Evolutionary conservation across 2,888 invertebrate species (phyloP).

Genomic region (Drosophila emarginata): DNA sequence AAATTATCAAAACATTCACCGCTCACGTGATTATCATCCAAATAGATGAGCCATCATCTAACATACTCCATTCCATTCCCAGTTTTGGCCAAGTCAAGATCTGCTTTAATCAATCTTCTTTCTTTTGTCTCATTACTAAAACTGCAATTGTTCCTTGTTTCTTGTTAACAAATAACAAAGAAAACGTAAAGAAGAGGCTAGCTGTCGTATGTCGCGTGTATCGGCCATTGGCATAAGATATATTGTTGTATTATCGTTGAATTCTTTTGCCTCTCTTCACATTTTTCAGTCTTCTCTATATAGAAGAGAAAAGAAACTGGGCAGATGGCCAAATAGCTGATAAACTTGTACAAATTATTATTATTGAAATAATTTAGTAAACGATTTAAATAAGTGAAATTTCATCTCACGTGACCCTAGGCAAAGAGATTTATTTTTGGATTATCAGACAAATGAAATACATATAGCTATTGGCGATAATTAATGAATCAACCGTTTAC

Average conservation of each 20-base stretch:
- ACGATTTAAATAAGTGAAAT: slow-evolving; percentile 5
- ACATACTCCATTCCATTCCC: background rate
- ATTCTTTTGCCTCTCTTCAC: background rate
- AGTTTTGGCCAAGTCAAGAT: slow-evolving; percentile 25
- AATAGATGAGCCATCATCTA: background rate
- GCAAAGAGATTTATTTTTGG: background rate
- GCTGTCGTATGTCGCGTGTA: slow-evolving; percentile 47
- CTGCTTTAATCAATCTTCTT: slow-evolving; percentile 24
- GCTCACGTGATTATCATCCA: slow-evolving; percentile 56
- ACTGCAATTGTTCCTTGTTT: slow-evolving; percentile 46
- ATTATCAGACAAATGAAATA: slow-evolving; percentile 29
- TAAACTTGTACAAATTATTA: slow-evolving; percentile 19
- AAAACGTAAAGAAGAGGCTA: slow-evolving; percentile 9
- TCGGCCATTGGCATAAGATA: slow-evolving; percentile 70
- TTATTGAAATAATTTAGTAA: slow-evolving; percentile 1
- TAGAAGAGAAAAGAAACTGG: slow-evolving; percentile 36
- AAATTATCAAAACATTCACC: slow-evolving; percentile 49
- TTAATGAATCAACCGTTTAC: slow-evolving; percentile 50
- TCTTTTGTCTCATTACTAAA: slow-evolving; percentile 23
- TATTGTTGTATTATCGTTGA: background rate
- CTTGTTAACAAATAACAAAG: slow-evolving; percentile 44
- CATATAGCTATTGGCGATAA: slow-evolving; percentile 42
- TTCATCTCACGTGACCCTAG: slow-evolving; percentile 1
- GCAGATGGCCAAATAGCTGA: slow-evolving; percentile 52
- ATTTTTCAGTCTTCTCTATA: background rate